These are phyloP conservation scores for Drosophila ercepeae DNA, from an alignment of 1,140 invertebrate genomes.

Conservation along the genomic window DNA sequence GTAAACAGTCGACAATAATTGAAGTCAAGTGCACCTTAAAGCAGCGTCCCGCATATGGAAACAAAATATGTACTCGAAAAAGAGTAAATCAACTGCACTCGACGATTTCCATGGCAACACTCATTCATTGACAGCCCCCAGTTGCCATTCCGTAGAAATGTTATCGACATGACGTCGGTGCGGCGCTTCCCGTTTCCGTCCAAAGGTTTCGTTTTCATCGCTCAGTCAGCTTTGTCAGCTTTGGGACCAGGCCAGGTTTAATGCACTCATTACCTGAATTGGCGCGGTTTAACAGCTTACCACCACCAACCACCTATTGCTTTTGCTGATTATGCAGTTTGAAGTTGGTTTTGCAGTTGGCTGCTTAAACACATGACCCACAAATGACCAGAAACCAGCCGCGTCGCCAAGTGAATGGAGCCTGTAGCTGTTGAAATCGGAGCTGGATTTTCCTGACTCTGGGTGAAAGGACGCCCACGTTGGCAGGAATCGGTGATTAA, in stretches of 20 bases:
- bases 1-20: slow-evolving; percentile 73
- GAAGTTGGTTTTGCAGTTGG: slow-evolving; percentile 19
- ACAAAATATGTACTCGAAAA: slow-evolving; percentile 6
- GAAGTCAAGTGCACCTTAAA: slow-evolving; percentile 69
- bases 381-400: slow-evolving; percentile 54
- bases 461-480: slow-evolving; percentile 48
- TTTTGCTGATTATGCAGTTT: slow-evolving; percentile 54
- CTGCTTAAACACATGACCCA: slow-evolving; percentile 67
- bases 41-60: slow-evolving; percentile 21
- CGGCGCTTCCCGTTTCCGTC: slow-evolving; percentile 69
- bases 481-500: slow-evolving; percentile 41
- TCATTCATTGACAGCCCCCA: slow-evolving; percentile 31
- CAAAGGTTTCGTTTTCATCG: slow-evolving; percentile 33
- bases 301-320: slow-evolving; percentile 4
- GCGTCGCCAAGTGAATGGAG: slow-evolving; percentile 48
- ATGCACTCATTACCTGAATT: slow-evolving; percentile 61
- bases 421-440: slow-evolving; percentile 37
- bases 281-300: slow-evolving; percentile 13
- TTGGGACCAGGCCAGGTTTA: slow-evolving; percentile 55
- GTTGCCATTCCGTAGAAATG: background rate
- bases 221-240: slow-evolving; percentile 1
- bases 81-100: slow-evolving; percentile 22
- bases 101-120: slow-evolving; percentile 29
- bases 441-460: slow-evolving; percentile 42
- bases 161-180: slow-evolving; percentile 34